phyloP scores from a whole-genome alignment of 1,140 invertebrate species.

The Lepidurus couesii region DNA sequence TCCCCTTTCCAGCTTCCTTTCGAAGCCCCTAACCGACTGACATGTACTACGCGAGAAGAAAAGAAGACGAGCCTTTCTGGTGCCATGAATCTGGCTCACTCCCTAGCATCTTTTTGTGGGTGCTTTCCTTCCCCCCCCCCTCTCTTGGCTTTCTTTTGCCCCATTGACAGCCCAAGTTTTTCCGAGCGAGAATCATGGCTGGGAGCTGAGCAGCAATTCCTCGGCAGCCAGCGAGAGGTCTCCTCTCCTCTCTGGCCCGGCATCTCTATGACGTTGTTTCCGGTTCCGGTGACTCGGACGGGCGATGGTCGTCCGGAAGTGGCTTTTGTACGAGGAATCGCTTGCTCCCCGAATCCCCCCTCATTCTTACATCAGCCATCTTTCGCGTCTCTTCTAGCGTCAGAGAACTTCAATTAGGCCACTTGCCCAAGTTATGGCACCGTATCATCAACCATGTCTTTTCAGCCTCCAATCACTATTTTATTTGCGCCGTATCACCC shows the following conservation, averaged over 20 bases:
- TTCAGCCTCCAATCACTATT: background rate
- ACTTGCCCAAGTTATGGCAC: slow-evolving; percentile 21
- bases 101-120: background rate
- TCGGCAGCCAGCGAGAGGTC: background rate
- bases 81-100: slow-evolving; percentile 21
- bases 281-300: slow-evolving; percentile 16
- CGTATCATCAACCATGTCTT: background rate
- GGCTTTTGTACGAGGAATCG: slow-evolving; percentile 4
- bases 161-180: slow-evolving; percentile 15
- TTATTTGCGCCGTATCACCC: background rate
- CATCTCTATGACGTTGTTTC: slow-evolving; percentile 22
- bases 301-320: slow-evolving; percentile 15
- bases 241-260: background rate
- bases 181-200: background rate
- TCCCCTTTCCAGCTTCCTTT: slow-evolving; percentile 12
- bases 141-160: background rate
- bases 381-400: slow-evolving; percentile 14
- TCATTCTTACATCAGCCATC: background rate
- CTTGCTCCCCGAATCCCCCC: background rate
- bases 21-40: background rate
- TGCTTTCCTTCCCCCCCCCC: background rate
- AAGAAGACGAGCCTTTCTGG: slow-evolving; percentile 4
- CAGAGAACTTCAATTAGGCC: slow-evolving; percentile 18
- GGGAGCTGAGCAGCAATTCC: background rate
- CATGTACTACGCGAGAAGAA: background rate